phyloP scores from a whole-genome alignment of 2,113 vertebrate species.

The Collichthys lucidus region DNA sequence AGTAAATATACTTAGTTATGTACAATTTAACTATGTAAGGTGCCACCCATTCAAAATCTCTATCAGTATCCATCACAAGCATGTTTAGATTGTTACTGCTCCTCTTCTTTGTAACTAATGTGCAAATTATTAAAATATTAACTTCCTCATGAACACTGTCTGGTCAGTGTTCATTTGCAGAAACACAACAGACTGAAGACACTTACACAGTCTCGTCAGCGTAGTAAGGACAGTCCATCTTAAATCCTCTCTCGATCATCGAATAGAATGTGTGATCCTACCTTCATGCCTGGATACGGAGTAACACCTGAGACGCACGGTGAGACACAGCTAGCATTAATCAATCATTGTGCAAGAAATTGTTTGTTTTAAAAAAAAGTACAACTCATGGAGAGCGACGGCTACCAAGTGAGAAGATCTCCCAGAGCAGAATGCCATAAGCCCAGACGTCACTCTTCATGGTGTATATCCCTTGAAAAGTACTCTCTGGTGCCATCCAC shows the following conservation, averaged over 20 bases:
- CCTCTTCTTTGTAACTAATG: neutral
- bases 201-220: constrained; percentile 90
- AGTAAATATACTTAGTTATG: neutral
- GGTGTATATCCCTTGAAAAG: constrained; percentile 94
- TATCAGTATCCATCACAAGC: neutral
- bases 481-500: constrained; percentile 98
- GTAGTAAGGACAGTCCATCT: constrained; percentile 96
- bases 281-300: constrained; percentile 95
- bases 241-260: constrained; percentile 92
- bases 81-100: neutral
- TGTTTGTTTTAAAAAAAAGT: constrained; percentile 10
- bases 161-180: neutral
- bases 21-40: too few relatives aligned
- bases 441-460: constrained; percentile 98
- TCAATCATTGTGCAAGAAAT: neutral
- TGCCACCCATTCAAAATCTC: neutral
- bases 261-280: constrained; percentile 92
- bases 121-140: neutral
- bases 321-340: neutral
- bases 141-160: too few relatives aligned
- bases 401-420: constrained; percentile 96
- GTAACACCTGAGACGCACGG: constrained; percentile 87
- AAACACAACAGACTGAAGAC: constrained; percentile 5
- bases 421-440: constrained; percentile 96
- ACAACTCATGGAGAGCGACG: neutral